These are phyloP conservation scores for Vidua macroura DNA, from an alignment of 2,113 vertebrate species.

Conservation along the genomic window DNA sequence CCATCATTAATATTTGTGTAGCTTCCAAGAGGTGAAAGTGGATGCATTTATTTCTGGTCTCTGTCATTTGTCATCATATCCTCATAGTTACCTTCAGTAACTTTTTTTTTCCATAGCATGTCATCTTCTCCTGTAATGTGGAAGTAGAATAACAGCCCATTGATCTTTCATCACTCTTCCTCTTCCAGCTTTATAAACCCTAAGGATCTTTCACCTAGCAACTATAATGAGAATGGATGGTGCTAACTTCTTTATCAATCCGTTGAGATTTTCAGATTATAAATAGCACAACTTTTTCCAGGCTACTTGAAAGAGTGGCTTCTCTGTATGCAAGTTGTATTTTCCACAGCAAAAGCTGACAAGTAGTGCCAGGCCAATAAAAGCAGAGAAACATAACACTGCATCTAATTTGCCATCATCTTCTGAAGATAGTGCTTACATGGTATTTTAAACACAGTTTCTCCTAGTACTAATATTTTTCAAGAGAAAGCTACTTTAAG, in stretches of 20 bases:
- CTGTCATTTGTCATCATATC: background rate
- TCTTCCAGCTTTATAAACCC: background rate
- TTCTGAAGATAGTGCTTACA: background rate
- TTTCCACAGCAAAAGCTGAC: background rate
- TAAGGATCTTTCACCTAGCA: background rate
- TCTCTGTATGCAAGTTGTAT: background rate
- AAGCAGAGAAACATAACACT: background rate
- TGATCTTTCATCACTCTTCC: background rate
- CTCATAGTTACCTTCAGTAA: background rate
- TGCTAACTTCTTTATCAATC: background rate
- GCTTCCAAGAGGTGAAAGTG: background rate
- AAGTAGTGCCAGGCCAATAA: background rate
- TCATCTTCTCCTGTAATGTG: background rate
- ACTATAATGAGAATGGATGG: background rate
- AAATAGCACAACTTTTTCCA: background rate
- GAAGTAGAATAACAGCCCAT: background rate
- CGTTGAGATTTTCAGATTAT: background rate
- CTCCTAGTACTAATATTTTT: background rate
- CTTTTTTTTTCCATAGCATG: background rate
- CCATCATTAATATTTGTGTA: background rate
- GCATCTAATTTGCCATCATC: background rate
- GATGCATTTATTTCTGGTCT: background rate
- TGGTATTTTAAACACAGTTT: background rate
- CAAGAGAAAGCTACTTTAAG: background rate
- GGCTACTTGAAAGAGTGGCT: background rate